These are phyloP conservation scores for Drosophila insularis DNA, from an alignment of 1,140 invertebrate species.

Conservation along the genomic window DNA sequence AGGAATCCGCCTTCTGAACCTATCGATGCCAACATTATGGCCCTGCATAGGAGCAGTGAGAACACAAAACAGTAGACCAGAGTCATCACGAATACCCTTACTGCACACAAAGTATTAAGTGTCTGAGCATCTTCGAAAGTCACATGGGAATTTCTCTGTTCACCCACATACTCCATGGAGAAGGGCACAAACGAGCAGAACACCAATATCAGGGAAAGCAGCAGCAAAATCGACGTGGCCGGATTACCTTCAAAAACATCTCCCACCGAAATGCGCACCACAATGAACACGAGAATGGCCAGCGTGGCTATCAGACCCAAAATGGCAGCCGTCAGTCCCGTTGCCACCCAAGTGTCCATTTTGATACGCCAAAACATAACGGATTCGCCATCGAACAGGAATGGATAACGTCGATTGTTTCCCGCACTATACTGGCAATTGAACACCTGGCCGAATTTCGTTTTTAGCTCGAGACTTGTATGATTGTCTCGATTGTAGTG, in stretches of 20 bases:
- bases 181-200: conserved; percentile 85
- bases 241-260: conserved; percentile 84
- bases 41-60: conserved; percentile 84
- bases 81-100: conserved; percentile 82
- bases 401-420: conserved; percentile 71
- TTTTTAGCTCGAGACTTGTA: conserved; percentile 72
- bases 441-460: conserved; percentile 78
- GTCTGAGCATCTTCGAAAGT: conserved; percentile 76
- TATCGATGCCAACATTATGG: conserved; percentile 85
- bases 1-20: conserved; percentile 85
- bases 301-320: conserved; percentile 83
- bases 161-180: conserved; percentile 82
- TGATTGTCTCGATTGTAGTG: conserved; percentile 76
- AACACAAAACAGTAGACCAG: conserved; percentile 84
- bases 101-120: conserved; percentile 73
- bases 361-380: conserved; percentile 82
- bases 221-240: conserved; percentile 81
- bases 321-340: conserved; percentile 83
- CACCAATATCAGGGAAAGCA: conserved; percentile 83
- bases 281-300: conserved; percentile 83
- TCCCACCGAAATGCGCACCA: conserved; percentile 82
- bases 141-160: conserved; percentile 75
- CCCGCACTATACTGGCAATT: conserved; percentile 77
- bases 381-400: conserved; percentile 75
- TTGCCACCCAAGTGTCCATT: conserved; percentile 83